Conservation (phyloP, 2,888 invertebrate genomes). For the Epirrhoe tristata region DNA sequence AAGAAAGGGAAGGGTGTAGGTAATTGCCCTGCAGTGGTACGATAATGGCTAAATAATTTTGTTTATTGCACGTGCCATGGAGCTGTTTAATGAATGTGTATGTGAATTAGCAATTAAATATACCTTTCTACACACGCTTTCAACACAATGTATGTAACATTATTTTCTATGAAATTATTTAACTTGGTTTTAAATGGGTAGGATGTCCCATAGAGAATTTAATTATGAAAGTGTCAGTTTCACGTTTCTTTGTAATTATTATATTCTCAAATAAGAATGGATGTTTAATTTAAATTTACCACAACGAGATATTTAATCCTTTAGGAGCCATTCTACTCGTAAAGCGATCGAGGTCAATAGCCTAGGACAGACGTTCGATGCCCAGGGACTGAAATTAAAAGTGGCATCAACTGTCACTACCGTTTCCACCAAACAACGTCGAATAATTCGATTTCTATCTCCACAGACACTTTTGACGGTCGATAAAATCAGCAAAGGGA, state of each 20-base stretch:
- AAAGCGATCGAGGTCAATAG: slow-evolving; percentile 20
- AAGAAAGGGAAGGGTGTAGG: too few relatives aligned
- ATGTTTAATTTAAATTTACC: slow-evolving; percentile 6
- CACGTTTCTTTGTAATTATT: neutral
- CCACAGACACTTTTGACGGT: slow-evolving; percentile 57
- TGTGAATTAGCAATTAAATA: neutral
- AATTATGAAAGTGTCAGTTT: neutral
- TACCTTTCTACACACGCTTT: neutral
- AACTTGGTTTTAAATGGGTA: neutral
- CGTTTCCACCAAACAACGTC: slow-evolving; percentile 25
- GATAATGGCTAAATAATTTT: too few relatives aligned
- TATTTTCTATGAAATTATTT: neutral
- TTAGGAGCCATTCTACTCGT: slow-evolving; percentile 9
- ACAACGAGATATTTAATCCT: slow-evolving; percentile 1
- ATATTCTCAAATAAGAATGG: neutral
- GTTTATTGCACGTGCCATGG: neutral
- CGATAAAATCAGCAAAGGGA: slow-evolving; percentile 60
- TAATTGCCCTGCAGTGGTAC: too few relatives aligned
- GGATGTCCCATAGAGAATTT: too few relatives aligned
- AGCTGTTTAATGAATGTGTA: neutral
- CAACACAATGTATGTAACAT: neutral
- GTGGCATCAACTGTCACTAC: slow-evolving; percentile 33
- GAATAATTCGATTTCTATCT: slow-evolving; percentile 58
- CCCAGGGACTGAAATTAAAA: slow-evolving; percentile 40
- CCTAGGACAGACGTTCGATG: slow-evolving; percentile 10